These are phyloP conservation scores for Neolamprologus ventralis DNA, from an alignment of 2,113 vertebrate species.

Conservation along the genomic window DNA sequence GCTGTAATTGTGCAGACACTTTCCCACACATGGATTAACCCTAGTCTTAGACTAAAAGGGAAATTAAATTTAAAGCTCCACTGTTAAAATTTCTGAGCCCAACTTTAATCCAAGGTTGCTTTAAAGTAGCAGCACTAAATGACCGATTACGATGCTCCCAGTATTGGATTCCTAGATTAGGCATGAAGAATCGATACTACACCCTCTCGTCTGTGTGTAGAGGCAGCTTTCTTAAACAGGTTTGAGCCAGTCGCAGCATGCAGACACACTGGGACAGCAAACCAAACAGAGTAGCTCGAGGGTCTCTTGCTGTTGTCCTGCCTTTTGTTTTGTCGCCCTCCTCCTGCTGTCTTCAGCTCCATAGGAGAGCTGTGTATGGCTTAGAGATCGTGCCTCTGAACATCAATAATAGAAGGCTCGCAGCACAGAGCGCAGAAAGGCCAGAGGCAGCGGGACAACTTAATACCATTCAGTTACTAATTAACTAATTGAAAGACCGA, in stretches of 20 bases:
- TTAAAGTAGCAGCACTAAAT: not conserved
- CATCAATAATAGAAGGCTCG: constrained; percentile 55
- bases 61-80: not conserved
- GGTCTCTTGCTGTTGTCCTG: constrained; percentile 20
- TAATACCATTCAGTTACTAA: constrained; percentile 55
- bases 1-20: not conserved
- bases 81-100: not conserved
- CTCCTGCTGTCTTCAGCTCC: constrained; percentile 38
- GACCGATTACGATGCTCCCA: not conserved
- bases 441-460: constrained; percentile 35
- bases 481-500: constrained; percentile 55
- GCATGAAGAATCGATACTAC: not conserved
- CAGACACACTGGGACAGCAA: constrained; percentile 8
- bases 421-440: constrained; percentile 5
- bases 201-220: not conserved
- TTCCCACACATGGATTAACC: not conserved
- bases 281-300: not conserved
- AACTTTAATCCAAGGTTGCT: not conserved
- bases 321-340: constrained; percentile 45
- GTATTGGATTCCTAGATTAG: not conserved
- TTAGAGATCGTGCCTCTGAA: constrained; percentile 10
- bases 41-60: not conserved
- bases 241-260: not conserved
- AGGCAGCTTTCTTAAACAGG: constrained; percentile 4
- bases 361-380: constrained; percentile 15